Base-by-base conservation (phyloP, 2,888 invertebrate genomes). In the Emmelina monodactyla region DNA sequence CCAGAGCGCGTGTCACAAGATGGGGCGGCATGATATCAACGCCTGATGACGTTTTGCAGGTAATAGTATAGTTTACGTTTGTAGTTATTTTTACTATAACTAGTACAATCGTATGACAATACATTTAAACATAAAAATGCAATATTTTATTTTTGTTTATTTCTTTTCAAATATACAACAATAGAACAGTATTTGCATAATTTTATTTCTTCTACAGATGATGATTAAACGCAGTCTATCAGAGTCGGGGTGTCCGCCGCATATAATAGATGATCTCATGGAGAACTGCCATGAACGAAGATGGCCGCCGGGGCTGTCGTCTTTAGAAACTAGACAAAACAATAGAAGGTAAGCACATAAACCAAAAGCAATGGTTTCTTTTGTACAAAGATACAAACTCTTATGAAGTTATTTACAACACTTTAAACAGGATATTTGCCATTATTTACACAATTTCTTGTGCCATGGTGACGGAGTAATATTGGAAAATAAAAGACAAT, bases 11-110 rank as follows among this genome's bases (percentile, higher is more conserved):
- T 39, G 97, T 97, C 30, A 95, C 95, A 1, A 85, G 97, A 38
- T 97, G 97, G 97, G 97, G 97, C 35, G 97, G 97, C 37, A 96
- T 97, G 95, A 97, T 97, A 56, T 96, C 96, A 16, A 97, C 97
- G 9, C 97, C 97, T 0, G 97, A 97, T 63, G 93, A 94, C 68
- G 89, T 93, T 34, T 79, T 96, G 48, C 93, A 93, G 86, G 92
- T 38, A 25, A 25, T 19, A 6, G 9, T n/a, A n/a, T n/a, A n/a
- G n/a, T n/a, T n/a, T n/a, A n/a, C n/a, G n/a, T n/a, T n/a, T n/a
- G n/a, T n/a, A n/a, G n/a, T n/a, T n/a, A n/a, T n/a, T n/a, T n/a
- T n/a, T n/a, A n/a, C n/a, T n/a, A n/a, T n/a, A n/a, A n/a, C n/a
- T n/a, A n/a, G n/a, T n/a, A n/a, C n/a, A n/a, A n/a, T n/a, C n/a